Evolutionary conservation across 1,140 invertebrate species (phyloP).

Genomic region (Caenorhabditis inopinata): DNA sequence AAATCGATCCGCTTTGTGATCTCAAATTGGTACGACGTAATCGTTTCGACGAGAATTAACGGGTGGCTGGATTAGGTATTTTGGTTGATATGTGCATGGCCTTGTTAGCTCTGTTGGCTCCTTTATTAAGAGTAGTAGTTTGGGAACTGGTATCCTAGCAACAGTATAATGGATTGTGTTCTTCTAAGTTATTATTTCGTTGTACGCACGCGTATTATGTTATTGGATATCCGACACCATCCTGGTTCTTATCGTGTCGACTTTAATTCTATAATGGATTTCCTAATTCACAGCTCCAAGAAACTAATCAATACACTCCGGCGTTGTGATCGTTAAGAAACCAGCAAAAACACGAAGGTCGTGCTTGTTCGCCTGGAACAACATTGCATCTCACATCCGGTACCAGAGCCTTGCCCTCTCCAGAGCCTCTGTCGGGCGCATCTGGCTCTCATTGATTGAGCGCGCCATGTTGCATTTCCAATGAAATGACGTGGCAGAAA

Average conservation of each 20-base stretch:
- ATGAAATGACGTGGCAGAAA: background rate
- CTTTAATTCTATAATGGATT: too few species aligned
- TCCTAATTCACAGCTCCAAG: too few species aligned
- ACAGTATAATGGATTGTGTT: background rate
- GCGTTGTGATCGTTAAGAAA: too few species aligned
- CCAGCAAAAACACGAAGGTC: background rate
- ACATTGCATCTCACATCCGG: conserved; percentile 2
- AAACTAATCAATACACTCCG: too few species aligned
- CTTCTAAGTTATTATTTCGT: background rate
- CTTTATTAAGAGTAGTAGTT: background rate
- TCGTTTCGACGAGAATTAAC: too few species aligned
- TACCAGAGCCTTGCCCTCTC: background rate
- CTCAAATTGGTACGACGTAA: background rate
- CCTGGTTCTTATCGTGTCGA: too few species aligned
- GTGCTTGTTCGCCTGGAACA: background rate
- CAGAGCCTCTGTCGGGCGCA: background rate
- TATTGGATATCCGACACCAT: too few species aligned
- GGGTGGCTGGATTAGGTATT: too few species aligned
- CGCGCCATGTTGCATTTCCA: background rate
- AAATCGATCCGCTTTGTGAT: background rate
- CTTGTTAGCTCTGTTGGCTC: too few species aligned
- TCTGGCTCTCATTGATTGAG: conserved; percentile 17
- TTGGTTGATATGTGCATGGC: too few species aligned
- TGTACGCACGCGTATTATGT: too few species aligned
- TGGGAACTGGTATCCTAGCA: conserved; percentile 8